Percentiles rank a stretch among this genome's conserved stretches.
Evolutionary conservation across 2,113 vertebrate genomes (phyloP).

Genomic region (Cyphomyrus plagiostoma): DNA sequence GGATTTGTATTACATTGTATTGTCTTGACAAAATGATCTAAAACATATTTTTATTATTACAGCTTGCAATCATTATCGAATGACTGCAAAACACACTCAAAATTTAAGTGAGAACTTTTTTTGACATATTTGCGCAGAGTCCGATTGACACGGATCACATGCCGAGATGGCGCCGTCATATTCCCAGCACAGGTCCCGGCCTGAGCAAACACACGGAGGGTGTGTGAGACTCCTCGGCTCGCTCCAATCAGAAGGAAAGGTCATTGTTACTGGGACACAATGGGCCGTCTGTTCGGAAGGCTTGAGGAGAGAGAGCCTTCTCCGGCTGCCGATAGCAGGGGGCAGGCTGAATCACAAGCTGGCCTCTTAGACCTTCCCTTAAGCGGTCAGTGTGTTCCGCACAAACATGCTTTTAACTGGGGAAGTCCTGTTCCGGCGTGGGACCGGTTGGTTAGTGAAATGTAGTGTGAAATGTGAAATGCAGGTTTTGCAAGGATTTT

Average conservation of each 20-base stretch:
- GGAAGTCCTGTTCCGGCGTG: neutral
- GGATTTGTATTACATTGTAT: neutral
- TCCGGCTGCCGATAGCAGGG: slow-evolving; percentile 47
- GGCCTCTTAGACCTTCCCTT: slow-evolving; percentile 3
- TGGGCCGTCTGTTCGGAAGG: slow-evolving; percentile 69
- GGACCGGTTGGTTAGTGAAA: neutral
- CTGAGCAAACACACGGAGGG: slow-evolving; percentile 31
- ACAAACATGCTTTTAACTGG: neutral
- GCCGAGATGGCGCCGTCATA: neutral
- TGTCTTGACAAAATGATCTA: neutral
- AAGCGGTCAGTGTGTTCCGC: neutral
- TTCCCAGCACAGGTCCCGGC: neutral
- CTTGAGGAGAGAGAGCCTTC: slow-evolving; percentile 56
- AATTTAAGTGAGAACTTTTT: neutral
- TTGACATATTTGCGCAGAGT: neutral
- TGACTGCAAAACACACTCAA: neutral
- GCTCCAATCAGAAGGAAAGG: slow-evolving; percentile 62
- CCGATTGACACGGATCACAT: neutral
- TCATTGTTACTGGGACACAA: slow-evolving; percentile 82
- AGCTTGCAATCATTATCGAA: neutral
- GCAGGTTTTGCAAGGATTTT: neutral
- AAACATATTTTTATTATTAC: neutral
- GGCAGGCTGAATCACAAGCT: slow-evolving; percentile 23
- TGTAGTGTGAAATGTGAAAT: neutral
- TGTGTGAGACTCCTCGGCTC: neutral